Conservation (phyloP, 2,888 invertebrate species). For the Flexamia atlantica region DNA sequence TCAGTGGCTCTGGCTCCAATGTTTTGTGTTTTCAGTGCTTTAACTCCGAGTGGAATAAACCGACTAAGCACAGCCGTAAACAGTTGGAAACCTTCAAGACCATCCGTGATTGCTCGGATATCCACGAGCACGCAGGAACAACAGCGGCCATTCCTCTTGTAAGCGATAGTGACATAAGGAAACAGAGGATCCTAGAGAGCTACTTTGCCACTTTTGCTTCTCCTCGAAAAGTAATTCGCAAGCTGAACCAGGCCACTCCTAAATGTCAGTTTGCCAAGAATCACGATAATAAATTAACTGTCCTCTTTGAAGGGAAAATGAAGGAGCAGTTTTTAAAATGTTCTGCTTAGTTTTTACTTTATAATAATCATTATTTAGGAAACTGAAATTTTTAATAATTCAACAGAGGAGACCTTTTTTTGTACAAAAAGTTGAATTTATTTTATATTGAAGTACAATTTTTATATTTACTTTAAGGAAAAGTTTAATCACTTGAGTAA, state of each 20-base stretch:
- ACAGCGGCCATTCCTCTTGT: constrained; percentile 72
- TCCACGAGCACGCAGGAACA: constrained; percentile 74
- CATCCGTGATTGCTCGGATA: constrained; percentile 74
- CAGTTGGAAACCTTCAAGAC: constrained; percentile 70
- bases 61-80: constrained; percentile 32
- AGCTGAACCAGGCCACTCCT: neutral
- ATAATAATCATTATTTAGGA: too few species aligned
- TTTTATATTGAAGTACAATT: too few species aligned
- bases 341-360: neutral
- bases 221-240: neutral
- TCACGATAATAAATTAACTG: constrained; percentile 2
- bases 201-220: constrained; percentile 71
- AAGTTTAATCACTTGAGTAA: too few species aligned
- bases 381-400: too few species aligned
- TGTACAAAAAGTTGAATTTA: too few species aligned
- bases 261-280: constrained; percentile 21
- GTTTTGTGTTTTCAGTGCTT: constrained; percentile 41
- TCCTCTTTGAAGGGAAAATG: neutral
- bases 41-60: constrained; percentile 40
- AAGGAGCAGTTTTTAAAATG: neutral
- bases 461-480: too few species aligned
- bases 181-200: constrained; percentile 73
- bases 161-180: constrained; percentile 71
- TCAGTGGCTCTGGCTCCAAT: constrained; percentile 4
- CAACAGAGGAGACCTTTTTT: too few species aligned